Evolutionary conservation across 2,888 invertebrate species (phyloP), one percentile per base, ranked within the genome.

Genomic region (Caenorhabditis sulstoni): DNA sequence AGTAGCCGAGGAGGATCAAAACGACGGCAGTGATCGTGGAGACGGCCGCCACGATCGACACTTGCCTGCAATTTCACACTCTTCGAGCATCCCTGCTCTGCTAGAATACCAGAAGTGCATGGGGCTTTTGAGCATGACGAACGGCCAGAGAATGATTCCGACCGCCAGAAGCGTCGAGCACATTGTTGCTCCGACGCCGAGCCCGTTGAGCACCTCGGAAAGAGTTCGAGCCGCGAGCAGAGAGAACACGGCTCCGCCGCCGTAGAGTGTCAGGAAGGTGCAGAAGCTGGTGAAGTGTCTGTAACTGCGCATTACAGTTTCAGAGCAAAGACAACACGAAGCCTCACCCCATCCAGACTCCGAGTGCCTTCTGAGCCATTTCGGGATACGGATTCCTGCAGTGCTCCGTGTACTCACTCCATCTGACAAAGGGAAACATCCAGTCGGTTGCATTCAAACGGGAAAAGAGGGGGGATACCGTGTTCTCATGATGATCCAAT

Each of bases 91-190:
- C n/a, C n/a, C n/a, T n/a, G n/a, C n/a, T n/a, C n/a, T n/a, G n/a
- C n/a, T n/a, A n/a, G n/a, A n/a, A n/a, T n/a, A 81, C 82, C 83
- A 83, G 52, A 83, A 83, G 50, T 83, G 73, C 64, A 74, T 74
- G 4, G 83, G 83, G 58, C 83, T 83, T 16, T 79, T 70, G 23
- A 83, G 49, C 73, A 83, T 76, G 29, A 76, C 68, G 49, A 79
- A 73, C 20, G 83, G 83, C 83, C 83, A 83, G 7, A 83, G 18
- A 20, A 79, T n/a, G 0, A 83, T 2, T 12, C 74, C 83, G 12
- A 83, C 76, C 1, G 58, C 68, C 1, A 70, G 20, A 8, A 83
- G 29, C 23, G 78, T 76, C 1, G 73, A 35, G 59, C 83, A 83
- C 52, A 79, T 79, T 20, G 79, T 58, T 16, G 58, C 58, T 0